phyloP scores from a whole-genome alignment of 2,113 vertebrate species.

The Brachypteracias leptosomus region DNA sequence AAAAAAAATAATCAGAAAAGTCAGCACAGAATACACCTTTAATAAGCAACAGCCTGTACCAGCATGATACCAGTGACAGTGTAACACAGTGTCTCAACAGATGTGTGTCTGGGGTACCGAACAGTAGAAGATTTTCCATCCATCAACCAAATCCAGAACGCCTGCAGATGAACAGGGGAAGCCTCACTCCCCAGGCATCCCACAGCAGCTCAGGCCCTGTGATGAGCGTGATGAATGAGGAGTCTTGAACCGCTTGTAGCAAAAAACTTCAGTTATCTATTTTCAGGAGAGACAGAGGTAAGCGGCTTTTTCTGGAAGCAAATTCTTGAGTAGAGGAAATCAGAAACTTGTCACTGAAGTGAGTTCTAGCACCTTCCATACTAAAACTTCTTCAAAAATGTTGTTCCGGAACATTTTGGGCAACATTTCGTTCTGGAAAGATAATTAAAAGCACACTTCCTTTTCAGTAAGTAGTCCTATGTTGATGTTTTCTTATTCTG shows the following conservation, averaged over 20 bases:
- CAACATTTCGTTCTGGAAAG: background rate
- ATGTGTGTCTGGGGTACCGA: background rate
- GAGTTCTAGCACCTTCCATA: background rate
- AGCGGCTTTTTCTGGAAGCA: background rate
- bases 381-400: background rate
- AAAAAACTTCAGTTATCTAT: background rate
- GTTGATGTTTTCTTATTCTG: background rate
- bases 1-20: background rate
- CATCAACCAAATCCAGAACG: accelerated
- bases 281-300: background rate
- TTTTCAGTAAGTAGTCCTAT: background rate
- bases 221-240: accelerated
- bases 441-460: background rate
- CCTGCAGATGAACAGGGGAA: background rate
- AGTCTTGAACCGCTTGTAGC: background rate
- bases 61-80: too few relatives aligned
- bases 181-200: background rate
- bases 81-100: too few relatives aligned
- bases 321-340: background rate
- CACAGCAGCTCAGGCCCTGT: background rate
- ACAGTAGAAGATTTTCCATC: background rate
- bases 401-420: too few relatives aligned
- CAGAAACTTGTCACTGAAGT: background rate
- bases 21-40: background rate
- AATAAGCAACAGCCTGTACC: background rate